Evolutionary conservation across 2,797 vertebrate species (phyloP), one percentile per base, ranked within the genome.

Genomic region (Numenius phaeopus): DNA sequence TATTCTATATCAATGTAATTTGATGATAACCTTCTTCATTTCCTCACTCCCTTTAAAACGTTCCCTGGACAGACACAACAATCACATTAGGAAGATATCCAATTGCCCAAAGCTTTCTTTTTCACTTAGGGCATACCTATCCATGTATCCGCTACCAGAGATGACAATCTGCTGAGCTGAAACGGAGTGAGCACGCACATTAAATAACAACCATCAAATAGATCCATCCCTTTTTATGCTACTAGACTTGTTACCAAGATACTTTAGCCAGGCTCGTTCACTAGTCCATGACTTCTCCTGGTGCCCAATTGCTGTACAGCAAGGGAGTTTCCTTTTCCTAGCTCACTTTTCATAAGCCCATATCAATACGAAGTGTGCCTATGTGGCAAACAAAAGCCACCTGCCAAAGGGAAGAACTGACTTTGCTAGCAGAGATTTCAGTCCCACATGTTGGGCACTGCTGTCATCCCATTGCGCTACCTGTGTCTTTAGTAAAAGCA

Each of bases 91-190:
- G 11, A 46, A 80, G 18, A 34, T 4, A 73, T n/a, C 46, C 24
- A 26, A 61, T 76, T 57, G 57, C 26, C 57, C 93, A 87, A 90
- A 69, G 64, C 18, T 62, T 81, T 85, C 42, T 72, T 83, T 95
- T 85, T 89, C 93, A 75, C 87, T 83, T 79, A 52, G 79, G 81
- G 77, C 62, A 58, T 93, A 75, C 59, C 94, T 66, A 80, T 66
- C 70, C 65, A 54, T 3, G 4, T 54, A 47, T 49, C 52, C 39
- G 18, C 73, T 69, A 67, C 52, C 52, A 89, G 86, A 76, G 29
- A 24, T 3, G 7, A 47, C 52, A 64, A 5, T 46, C 66, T 71
- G 54, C 70, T 42, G 47, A 40, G 55, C 44, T 61, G 44, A 32
- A 34, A 17, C 0, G 0, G 20, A 24, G 6, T 1, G 50, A 95